Evolutionary conservation across 2,797 vertebrate genomes (phyloP), one percentile per base, ranked within the genome.

Genomic region (Nannoperca australis): DNA sequence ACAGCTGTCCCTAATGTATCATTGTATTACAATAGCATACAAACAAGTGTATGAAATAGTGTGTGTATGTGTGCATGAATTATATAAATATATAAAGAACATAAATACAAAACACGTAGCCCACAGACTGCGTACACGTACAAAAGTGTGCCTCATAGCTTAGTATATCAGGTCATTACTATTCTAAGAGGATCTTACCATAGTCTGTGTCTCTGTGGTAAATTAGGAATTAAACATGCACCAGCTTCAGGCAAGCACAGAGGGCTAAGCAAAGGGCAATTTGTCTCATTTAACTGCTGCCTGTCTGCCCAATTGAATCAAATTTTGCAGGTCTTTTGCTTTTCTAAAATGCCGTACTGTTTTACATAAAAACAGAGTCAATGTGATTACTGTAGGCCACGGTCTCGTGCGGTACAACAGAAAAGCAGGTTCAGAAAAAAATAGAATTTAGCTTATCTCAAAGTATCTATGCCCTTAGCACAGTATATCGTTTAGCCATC

Each of bases 201-300:
- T 66, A 62, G 80, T 73, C 79, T 88, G 84, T 81, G 84, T 81
- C 85, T 86, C 79, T 68, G 87, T 82, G 60, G 83, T 75, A 80
- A 83, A 69, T 87, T 63, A 74, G 70, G 81, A 90, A 92, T 92
- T 90, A 90, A 90, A 88, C 85, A 91, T 86, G 88, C 76, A 71
- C 53, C 73, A 73, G 89, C 85, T 88, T 85, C 70, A 61, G 78
- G 82, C 50, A 0, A 86, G 81, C 73, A 82, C 83, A 88, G 69
- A 86, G 73, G 86, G 88, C 70, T 80, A 79, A 88, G 87, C 82
- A 90, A 88, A 92, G 91, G 91, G 85, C 86, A 90, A 90, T 92
- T 91, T 90, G 83, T 90, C 80, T 91, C 76, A 90, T 93, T 91
- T 88, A 89, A 85, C 84, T 82, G 80, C 82, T 82, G 82, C 64